These are phyloP conservation scores for Mystacornis crossleyi DNA, from an alignment of 2,113 vertebrate species.

Conservation along the genomic window DNA sequence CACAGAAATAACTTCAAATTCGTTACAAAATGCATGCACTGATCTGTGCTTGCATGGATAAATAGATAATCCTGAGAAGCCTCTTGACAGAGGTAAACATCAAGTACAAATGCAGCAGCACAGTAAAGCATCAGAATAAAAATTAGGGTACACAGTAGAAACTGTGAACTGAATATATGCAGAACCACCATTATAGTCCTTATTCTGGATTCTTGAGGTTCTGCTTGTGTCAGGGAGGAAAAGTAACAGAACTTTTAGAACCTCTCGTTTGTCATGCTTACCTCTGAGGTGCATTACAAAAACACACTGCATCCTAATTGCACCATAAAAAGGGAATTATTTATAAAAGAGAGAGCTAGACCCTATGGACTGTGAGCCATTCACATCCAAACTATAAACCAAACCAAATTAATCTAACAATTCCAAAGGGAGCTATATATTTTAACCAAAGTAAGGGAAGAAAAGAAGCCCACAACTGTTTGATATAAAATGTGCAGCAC, in stretches of 20 bases:
- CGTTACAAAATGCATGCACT: neutral
- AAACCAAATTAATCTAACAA: constrained; percentile 33
- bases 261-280: neutral
- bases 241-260: neutral
- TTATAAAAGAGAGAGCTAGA: constrained; percentile 38
- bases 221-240: neutral
- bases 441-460: neutral
- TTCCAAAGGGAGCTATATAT: constrained; percentile 12
- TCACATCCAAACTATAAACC: constrained; percentile 22
- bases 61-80: neutral
- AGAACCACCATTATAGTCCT: neutral
- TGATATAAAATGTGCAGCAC: neutral
- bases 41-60: neutral
- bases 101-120: neutral
- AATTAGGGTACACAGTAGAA: neutral
- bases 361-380: neutral
- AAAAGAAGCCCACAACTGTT: neutral
- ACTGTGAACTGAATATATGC: neutral
- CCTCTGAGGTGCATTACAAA: neutral
- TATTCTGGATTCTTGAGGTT: neutral
- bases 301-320: neutral
- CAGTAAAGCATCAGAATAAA: neutral
- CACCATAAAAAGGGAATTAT: neutral
- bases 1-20: neutral
- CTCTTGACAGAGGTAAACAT: neutral